These are phyloP conservation scores for Pristionchus maxplancki DNA, from an alignment of 2,888 invertebrate species.

Conservation along the genomic window DNA sequence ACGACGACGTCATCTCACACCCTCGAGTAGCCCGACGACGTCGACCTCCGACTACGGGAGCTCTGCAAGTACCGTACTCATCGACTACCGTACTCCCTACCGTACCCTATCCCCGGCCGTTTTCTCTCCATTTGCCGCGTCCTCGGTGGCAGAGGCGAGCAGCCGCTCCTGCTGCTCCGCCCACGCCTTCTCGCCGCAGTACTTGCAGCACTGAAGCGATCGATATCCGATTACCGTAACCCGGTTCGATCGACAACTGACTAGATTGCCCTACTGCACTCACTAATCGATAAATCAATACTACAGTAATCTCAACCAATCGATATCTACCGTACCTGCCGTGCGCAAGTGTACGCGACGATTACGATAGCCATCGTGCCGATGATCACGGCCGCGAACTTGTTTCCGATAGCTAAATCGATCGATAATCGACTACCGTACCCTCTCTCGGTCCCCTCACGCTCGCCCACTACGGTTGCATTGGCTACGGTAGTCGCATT, in stretches of 20 bases:
- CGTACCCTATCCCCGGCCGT: background rate
- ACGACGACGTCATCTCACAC: background rate
- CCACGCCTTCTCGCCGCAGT: slow-evolving; percentile 23
- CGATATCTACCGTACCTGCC: slow-evolving; percentile 20
- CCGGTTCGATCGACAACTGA: background rate
- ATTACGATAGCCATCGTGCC: background rate
- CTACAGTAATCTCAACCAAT: background rate
- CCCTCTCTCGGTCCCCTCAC: background rate
- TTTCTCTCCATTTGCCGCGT: background rate
- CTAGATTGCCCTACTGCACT: background rate
- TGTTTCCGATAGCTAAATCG: slow-evolving; percentile 5
- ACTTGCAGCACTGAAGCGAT: slow-evolving; percentile 41
- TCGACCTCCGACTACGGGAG: background rate
- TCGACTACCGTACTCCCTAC: background rate
- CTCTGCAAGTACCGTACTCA: background rate
- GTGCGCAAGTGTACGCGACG: background rate
- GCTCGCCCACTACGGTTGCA: background rate
- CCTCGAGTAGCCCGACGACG: background rate
- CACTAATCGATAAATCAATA: background rate
- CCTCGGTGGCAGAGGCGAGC: background rate
- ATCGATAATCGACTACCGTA: background rate
- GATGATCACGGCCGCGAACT: background rate
- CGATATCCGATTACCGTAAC: background rate
- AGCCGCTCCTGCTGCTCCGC: background rate
- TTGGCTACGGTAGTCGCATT: background rate